Conservation (phyloP, 2,797 vertebrate genomes). For the Rhinella marina region DNA sequence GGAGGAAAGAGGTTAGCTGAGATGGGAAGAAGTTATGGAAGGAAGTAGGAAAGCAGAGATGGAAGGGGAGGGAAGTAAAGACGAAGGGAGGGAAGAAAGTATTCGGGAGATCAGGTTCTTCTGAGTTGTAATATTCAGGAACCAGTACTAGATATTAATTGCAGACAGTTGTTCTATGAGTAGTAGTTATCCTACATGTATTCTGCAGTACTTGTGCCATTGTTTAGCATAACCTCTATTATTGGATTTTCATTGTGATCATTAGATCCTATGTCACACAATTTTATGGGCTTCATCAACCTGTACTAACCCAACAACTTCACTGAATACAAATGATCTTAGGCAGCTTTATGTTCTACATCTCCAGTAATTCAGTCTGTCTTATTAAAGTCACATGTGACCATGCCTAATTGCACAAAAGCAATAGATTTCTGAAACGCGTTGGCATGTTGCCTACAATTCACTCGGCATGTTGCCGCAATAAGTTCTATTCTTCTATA, state of each 20-base stretch:
- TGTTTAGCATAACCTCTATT: not conserved
- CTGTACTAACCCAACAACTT: not conserved
- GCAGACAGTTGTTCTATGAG: not conserved
- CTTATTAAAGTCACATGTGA: conserved; percentile 21
- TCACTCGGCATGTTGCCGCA: not conserved
- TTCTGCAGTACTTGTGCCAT: not conserved
- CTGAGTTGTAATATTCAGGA: not conserved
- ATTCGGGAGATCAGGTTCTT: too few relatives aligned
- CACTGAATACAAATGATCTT: not conserved
- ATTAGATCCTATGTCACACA: not conserved
- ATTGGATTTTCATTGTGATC: not conserved
- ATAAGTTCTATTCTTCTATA: not conserved
- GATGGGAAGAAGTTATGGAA: too few relatives aligned
- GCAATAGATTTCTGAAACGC: conserved; percentile 31
- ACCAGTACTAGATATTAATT: not conserved
- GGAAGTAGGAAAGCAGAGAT: too few relatives aligned
- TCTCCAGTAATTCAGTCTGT: conserved; percentile 17
- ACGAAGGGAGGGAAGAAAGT: too few relatives aligned
- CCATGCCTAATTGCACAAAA: conserved; percentile 35
- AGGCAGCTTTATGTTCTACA: not conserved
- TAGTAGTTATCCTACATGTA: not conserved
- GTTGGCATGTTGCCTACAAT: conserved; percentile 10
- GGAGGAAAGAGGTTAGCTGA: too few relatives aligned
- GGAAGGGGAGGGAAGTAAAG: too few relatives aligned
- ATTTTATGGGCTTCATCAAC: not conserved